Base-by-base conservation (phyloP, 1,140 invertebrate genomes). In the Latrodectus geometricus region DNA sequence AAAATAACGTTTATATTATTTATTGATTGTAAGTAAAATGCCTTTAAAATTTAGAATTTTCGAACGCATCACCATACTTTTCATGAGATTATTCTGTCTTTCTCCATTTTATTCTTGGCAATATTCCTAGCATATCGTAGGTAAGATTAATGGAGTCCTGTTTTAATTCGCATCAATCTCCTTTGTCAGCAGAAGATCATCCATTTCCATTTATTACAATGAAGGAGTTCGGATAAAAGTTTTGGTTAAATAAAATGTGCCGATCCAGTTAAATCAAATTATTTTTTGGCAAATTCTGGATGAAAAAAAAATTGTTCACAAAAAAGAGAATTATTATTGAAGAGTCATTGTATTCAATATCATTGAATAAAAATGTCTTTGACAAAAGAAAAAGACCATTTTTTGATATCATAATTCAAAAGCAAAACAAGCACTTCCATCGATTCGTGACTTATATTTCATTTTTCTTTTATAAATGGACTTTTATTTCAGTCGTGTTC, bases 111-210 rank as follows among this genome's bases (percentile, higher is more conserved):
- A 11, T 72, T 48, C 66, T 35, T 73, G 74, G 70, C 54, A 83
- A 83, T 83, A 83, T 80, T 68, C 20, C 68, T 15, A 69, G 2
- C 8, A 9, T 17, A 61, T 21, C 21, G 15, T 35, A 0, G 20
- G 8, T 0, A 83, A 72, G 80, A 83, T 83, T 48, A 68, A 83
- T 83, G 20, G 21, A 49, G 11, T 21, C 9, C n/a, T 20, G 35
- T 83, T 72, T 83, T 83, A 83, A 83, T 83, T 73, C 80, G 17
- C 80, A 83, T 83, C 70, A 83, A 83, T 83, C 80, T 83, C 35
- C 21, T 35, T 72, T 72, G 79, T 81, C 79, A 81, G 52, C 50
- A 48, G 11, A 8, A 50, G 49, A 66, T 74, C 72, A 74, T 83
- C 80, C 17, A 15, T 3, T 54, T 9, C 23, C 79, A 81, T 81